Conservation (phyloP, 1,140 invertebrate species). For the Drosophila ogumai region DNA sequence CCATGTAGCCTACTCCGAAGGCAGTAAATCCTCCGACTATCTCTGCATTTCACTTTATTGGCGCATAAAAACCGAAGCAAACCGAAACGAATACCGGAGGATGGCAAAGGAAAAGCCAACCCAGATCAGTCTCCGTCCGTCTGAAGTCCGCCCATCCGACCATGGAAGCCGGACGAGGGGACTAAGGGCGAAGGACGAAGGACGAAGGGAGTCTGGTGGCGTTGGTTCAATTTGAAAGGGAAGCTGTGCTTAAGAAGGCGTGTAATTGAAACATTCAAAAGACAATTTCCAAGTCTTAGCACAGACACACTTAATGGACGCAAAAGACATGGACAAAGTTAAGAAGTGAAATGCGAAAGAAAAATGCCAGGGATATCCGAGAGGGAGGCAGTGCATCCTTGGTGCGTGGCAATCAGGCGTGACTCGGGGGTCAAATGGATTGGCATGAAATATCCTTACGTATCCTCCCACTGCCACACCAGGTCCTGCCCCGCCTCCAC, state of each 20-base stretch:
- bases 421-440: constrained; percentile 71
- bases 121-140: constrained; percentile 47
- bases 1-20: constrained; percentile 57
- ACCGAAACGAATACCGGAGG: constrained; percentile 39
- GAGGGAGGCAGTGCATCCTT: constrained; percentile 43
- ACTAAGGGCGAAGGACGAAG: constrained; percentile 7
- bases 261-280: constrained; percentile 85
- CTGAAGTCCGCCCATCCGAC: constrained; percentile 41
- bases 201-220: constrained; percentile 26
- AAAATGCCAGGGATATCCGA: constrained; percentile 63
- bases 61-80: constrained; percentile 73
- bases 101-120: constrained; percentile 30
- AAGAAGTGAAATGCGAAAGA: constrained; percentile 82
- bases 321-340: constrained; percentile 78
- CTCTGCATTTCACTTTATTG: constrained; percentile 81
- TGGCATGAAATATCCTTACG: constrained; percentile 61
- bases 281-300: constrained; percentile 85
- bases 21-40: constrained; percentile 79
- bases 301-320: constrained; percentile 85
- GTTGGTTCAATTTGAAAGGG: constrained; percentile 80
- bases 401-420: constrained; percentile 66
- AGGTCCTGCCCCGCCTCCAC: background rate
- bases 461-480: constrained; percentile 15
- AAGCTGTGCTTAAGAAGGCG: constrained; percentile 85
- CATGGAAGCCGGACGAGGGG: constrained; percentile 28